Base-by-base conservation (phyloP, 2,113 vertebrate genomes). In the Sorex fumeus region DNA sequence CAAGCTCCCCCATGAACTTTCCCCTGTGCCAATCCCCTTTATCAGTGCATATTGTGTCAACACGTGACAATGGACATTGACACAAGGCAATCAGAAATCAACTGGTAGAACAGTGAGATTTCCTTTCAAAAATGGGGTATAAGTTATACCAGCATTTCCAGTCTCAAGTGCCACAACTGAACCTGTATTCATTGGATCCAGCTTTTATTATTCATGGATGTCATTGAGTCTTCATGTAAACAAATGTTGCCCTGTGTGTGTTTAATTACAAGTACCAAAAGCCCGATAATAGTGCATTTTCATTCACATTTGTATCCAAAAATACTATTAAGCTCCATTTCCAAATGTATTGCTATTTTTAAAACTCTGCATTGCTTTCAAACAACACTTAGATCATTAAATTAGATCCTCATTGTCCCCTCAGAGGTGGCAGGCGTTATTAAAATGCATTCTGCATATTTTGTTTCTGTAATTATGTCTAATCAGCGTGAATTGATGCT, bases 381-480 rank as follows among this genome's bases (percentile, higher is more conserved):
- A 75, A 91, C 84, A 94, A 90, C 84, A 77, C 82, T 93, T 71
- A 79, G 70, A 93, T 91, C 78, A 93, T 84, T 93, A 84, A 93
- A 95, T 96, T 90, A 94, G 76, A 81, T 57, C 45, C 5, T 83
- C 79, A 96, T 95, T 95, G 94, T 97, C 95, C 69, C 70, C 66
- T 91, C 62, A 9, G 93, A 95, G 85, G 75, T 93, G 79, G 85
- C 86, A 91, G 94, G 90, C 62, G 12, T 96, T 95, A 91, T 95
- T 93, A 90, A 95, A 95, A 95, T 93, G 92, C 85, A 88, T 95
- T 95, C 90, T 95, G 92, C 79, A 91, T 88, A 95, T 95, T 94
- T 94, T 96, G 67, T 90, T 96, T 94, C 91, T 80, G 64, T 94
- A 96, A 96, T 96, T 96, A 94, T 93, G 90, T 79, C 79, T 97